Base-by-base conservation (phyloP, 2,113 vertebrate species). In the Nansenia antarctica region DNA sequence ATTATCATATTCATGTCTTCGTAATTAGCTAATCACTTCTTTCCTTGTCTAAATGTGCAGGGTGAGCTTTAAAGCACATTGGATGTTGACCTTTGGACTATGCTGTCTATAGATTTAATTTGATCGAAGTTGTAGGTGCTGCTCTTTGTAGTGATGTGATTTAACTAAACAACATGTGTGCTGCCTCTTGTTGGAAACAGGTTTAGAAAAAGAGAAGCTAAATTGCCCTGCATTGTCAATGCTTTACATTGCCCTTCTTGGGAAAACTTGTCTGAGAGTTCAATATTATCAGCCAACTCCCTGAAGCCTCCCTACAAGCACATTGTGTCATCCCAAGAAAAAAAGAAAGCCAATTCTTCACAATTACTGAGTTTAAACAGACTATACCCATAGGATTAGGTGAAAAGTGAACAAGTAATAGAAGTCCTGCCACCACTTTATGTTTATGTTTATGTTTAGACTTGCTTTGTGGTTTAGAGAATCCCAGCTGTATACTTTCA, bases 341-440 rank as follows among this genome's bases (percentile, higher is more conserved):
- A 49, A 54, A 58, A 61, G 7, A 62, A 59, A 70, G 53, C 70
- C 58, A 11, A 32, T 74, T 39, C 26, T 45, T 53, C 26, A 32
- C 12, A 54, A 37, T 59, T 34, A 8, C 69, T 9, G 9, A 15
- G 15, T n/a, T 27, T 29, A 29, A 5, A 29, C 14, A 45, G 4
- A 37, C 22, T 20, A 29, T 26, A 30, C 14, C 26, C 26, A 57
- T 14, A 45, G 22, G 20, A 59, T 39, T 61, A 24, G n/a, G 55
- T 8, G 14, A 32, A 15, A 58, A 34, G 34, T 20, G 9, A 20
- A 45, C 3, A 45, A 3, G n/a, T 45, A 18, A 45, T 15, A 37
- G 12, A 11, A 9, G 4, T 45, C 1, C 12, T 45, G 14, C 42
- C n/a, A 29, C 31, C 24, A 5, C 6, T 31, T 11, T n/a, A 1